Conservation (phyloP, 2,113 vertebrate species). For the Guaruba guarouba region DNA sequence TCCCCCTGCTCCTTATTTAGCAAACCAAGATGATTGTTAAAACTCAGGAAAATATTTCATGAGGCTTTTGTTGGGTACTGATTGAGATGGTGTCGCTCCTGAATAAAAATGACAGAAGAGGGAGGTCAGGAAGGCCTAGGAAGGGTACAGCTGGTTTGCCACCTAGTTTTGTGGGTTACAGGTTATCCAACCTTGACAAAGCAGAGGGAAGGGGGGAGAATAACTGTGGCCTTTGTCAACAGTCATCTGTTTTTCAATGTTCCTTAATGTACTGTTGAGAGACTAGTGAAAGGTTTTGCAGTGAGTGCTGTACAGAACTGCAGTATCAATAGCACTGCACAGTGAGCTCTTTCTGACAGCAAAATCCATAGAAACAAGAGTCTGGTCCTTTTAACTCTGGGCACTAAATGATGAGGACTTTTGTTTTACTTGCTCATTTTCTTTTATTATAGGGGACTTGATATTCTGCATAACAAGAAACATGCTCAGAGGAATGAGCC, state of each 20-base stretch:
- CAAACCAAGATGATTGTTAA: background rate
- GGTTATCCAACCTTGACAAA: background rate
- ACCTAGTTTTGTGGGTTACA: background rate
- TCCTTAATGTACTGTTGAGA: background rate
- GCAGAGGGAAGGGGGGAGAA: background rate
- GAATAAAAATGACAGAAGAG: background rate
- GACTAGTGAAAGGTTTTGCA: background rate
- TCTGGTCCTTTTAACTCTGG: background rate
- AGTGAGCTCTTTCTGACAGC: background rate
- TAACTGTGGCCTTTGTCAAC: background rate
- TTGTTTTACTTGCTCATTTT: background rate
- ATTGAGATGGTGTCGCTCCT: background rate
- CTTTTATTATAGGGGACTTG: background rate
- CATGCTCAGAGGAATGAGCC: background rate
- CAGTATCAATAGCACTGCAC: background rate
- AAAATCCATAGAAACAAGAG: background rate
- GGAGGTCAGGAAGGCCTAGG: background rate
- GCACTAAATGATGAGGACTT: background rate
- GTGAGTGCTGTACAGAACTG: background rate
- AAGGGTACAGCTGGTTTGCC: background rate
- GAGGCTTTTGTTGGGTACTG: background rate
- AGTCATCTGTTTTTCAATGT: background rate
- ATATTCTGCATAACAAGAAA: background rate
- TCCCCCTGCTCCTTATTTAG: conserved; percentile 29
- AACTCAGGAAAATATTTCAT: background rate